Conservation (phyloP, 2,888 invertebrate genomes). For the Leucania comma region DNA sequence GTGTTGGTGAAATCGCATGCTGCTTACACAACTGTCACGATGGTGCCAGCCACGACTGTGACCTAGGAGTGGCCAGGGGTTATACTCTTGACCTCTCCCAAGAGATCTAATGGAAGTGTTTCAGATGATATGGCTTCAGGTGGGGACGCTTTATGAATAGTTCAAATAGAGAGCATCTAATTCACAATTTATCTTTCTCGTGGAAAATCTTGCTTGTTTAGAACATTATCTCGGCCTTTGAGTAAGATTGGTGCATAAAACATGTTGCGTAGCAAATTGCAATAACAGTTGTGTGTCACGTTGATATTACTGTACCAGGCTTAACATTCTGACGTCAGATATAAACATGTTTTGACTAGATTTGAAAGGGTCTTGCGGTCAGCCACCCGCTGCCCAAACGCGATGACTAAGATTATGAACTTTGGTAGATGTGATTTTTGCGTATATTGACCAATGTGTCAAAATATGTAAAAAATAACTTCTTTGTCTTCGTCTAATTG, state of each 20-base stretch:
- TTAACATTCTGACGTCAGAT: constrained; percentile 40
- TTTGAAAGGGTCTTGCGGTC: constrained; percentile 41
- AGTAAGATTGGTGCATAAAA: constrained; percentile 46
- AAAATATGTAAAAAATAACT: background rate
- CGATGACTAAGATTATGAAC: constrained; percentile 26
- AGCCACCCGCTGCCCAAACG: constrained; percentile 32
- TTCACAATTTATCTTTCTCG: constrained; percentile 12
- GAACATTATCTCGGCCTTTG: constrained; percentile 39
- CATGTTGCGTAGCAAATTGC: constrained; percentile 46
- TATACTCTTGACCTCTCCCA: constrained; percentile 23
- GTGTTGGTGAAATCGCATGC: constrained; percentile 49
- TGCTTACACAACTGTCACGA: constrained; percentile 40
- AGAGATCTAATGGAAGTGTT: constrained; percentile 1
- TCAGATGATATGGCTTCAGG: background rate
- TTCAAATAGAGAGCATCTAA: background rate
- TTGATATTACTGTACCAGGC: constrained; percentile 31
- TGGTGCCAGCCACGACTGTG: constrained; percentile 26
- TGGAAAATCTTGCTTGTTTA: constrained; percentile 21
- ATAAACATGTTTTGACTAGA: constrained; percentile 38
- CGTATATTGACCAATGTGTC: background rate
- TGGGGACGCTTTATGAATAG: background rate
- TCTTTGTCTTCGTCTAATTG: background rate
- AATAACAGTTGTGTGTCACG: constrained; percentile 42
- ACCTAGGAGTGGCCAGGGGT: constrained; percentile 5
- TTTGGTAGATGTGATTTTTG: constrained; percentile 1